A percentile compares a stretch with the other conserved stretches of the same genome.
Evolutionary conservation across 64 coral and sea anemone genomes (phyloP).

Genomic region (Actinia tenebrosa): DNA sequence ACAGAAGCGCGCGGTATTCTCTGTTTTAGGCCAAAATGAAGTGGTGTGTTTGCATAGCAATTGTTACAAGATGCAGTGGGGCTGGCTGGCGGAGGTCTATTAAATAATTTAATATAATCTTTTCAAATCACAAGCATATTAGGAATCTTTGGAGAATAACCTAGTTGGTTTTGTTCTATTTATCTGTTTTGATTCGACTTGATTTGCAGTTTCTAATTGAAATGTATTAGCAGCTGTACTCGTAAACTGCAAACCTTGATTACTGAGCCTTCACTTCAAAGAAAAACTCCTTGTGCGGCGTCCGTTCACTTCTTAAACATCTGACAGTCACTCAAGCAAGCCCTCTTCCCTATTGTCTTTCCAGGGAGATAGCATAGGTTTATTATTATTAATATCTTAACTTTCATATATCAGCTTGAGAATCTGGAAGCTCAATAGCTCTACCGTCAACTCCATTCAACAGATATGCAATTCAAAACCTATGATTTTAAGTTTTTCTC

Average conservation of each 20-base stretch:
- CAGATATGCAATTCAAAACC: slow-evolving; percentile 11
- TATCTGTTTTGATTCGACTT: slow-evolving; percentile 22
- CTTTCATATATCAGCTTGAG: slow-evolving; percentile 4
- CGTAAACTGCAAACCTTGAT: slow-evolving; percentile 8
- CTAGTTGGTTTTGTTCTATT: slow-evolving; percentile 15
- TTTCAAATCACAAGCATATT: slow-evolving; percentile 32
- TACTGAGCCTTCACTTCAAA: slow-evolving; percentile 12
- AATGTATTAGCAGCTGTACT: slow-evolving; percentile 11
- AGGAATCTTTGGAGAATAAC: slow-evolving; percentile 19
- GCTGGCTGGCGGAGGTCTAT: background rate
- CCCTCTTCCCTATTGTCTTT: slow-evolving; percentile 5
- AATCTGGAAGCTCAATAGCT: slow-evolving; percentile 6
- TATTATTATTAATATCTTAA: slow-evolving; percentile 1
- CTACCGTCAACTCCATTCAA: background rate
- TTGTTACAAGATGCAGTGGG: slow-evolving; percentile 21
- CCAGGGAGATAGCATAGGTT: background rate
- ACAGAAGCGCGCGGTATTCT: background rate
- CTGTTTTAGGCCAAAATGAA: background rate
- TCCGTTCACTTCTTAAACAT: background rate
- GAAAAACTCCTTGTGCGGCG: slow-evolving; percentile 9
- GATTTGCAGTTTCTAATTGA: slow-evolving; percentile 29
- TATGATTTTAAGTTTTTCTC: background rate
- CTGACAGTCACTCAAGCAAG: slow-evolving; percentile 3
- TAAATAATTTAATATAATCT: slow-evolving; percentile 32
- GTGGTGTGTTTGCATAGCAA: slow-evolving; percentile 16